Percentiles rank a stretch among this genome's conserved stretches.
phyloP scores from a whole-genome alignment of 2,797 vertebrate genomes.

The Podarcis siculus region DNA sequence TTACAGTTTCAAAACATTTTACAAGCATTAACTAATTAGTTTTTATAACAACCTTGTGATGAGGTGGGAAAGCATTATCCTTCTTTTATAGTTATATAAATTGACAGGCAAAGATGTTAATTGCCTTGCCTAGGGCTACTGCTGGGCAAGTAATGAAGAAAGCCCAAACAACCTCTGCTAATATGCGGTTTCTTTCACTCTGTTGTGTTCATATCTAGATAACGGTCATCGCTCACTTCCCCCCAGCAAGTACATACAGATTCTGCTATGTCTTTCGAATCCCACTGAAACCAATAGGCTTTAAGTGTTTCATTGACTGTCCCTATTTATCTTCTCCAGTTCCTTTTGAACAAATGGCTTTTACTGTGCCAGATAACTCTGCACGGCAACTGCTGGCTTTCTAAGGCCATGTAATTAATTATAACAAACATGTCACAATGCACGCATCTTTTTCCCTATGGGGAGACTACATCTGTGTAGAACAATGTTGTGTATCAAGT shows the following conservation, averaged over 20 bases:
- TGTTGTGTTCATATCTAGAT: background rate
- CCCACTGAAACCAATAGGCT: background rate
- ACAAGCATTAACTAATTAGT: constrained; percentile 42
- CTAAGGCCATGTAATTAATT: background rate
- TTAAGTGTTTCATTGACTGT: background rate
- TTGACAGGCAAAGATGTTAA: constrained; percentile 42
- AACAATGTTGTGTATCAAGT: background rate
- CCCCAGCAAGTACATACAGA: background rate
- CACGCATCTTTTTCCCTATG: background rate
- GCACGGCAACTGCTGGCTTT: background rate
- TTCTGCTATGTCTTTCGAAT: background rate
- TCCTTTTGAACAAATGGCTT: background rate
- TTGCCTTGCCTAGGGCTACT: constrained; percentile 23
- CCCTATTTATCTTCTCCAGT: background rate
- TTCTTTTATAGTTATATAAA: constrained; percentile 41
- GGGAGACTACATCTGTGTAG: background rate
- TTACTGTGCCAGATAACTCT: background rate
- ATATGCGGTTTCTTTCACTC: background rate
- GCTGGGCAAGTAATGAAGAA: constrained; percentile 24
- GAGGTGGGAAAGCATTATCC: constrained; percentile 35
- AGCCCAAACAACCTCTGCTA: background rate
- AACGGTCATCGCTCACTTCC: background rate
- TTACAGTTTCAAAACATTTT: constrained; percentile 50
- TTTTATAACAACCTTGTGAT: constrained; percentile 39
- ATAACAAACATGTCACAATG: background rate